Conservation (phyloP, 2,888 invertebrate genomes). For the Polia nebulosa region DNA sequence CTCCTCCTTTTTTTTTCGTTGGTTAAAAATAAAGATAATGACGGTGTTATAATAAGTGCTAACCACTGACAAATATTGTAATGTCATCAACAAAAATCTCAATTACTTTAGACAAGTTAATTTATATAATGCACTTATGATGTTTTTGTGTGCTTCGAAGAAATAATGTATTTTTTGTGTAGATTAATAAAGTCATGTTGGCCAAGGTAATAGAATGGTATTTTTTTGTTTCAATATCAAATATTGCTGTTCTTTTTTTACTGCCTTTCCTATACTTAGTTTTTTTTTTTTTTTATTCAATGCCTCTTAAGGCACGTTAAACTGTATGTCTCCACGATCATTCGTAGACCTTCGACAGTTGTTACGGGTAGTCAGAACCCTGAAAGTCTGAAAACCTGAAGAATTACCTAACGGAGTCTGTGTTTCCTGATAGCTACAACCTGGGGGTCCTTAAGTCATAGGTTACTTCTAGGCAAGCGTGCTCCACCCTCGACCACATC, state of each 20-base stretch:
- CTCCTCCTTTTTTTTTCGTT: no score
- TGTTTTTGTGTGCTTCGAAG: conserved; percentile 41
- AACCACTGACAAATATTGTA: conserved; percentile 19
- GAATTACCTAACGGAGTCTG: no score
- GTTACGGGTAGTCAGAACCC: not conserved
- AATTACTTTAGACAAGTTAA: conserved; percentile 51
- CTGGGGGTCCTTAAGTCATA: no score
- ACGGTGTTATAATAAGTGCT: conserved; percentile 18
- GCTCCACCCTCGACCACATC: no score
- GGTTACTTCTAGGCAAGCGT: no score
- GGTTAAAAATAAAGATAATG: no score
- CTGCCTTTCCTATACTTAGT: not conserved
- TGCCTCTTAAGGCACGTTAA: not conserved
- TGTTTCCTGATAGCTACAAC: no score
- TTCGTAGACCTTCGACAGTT: no score
- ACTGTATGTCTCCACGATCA: not conserved
- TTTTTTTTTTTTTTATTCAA: not conserved
- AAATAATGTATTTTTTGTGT: conserved; percentile 55
- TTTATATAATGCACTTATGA: conserved; percentile 24
- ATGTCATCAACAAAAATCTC: conserved; percentile 50
- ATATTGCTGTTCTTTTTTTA: not conserved
- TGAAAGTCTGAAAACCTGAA: no score
- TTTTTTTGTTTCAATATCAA: conserved; percentile 45
- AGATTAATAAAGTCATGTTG: conserved; percentile 37
- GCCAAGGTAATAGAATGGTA: conserved; percentile 57